Evolutionary conservation across 2,888 invertebrate species (phyloP).

Genomic region (Sarcophaga subvicina): DNA sequence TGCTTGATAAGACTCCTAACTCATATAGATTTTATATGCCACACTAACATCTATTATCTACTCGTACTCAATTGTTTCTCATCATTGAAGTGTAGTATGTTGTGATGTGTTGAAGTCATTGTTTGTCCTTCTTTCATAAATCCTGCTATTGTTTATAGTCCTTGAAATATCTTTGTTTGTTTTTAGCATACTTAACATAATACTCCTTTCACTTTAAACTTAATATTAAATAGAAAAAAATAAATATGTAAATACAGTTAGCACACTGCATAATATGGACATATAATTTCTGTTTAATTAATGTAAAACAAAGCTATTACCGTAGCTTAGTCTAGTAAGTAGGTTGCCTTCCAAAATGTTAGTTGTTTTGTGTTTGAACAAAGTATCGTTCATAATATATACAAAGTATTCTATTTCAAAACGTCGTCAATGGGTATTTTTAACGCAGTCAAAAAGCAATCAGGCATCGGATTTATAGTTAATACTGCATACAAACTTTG

Average conservation of each 20-base stretch:
- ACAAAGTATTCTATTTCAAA: too few relatives aligned
- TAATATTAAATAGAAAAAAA: constrained; percentile 46
- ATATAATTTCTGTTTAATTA: not conserved
- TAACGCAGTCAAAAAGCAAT: too few relatives aligned
- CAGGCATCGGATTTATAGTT: too few relatives aligned
- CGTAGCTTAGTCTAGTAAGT: too few relatives aligned
- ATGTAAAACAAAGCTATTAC: not conserved
- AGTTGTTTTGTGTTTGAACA: too few relatives aligned
- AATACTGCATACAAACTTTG: too few relatives aligned
- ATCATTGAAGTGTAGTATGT: not conserved
- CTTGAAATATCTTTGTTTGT: constrained; percentile 58
- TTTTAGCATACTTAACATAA: constrained; percentile 58
- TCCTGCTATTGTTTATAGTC: constrained; percentile 60
- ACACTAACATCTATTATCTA: too few relatives aligned
- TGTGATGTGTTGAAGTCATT: constrained; percentile 19
- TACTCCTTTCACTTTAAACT: constrained; percentile 62
- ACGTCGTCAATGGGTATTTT: too few relatives aligned
- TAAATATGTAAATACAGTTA: constrained; percentile 6
- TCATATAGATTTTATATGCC: not conserved
- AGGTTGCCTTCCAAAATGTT: too few relatives aligned
- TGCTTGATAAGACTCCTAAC: constrained; percentile 44
- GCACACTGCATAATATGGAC: not conserved
- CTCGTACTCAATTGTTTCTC: not conserved
- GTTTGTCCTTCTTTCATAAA: constrained; percentile 56
- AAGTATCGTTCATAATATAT: too few relatives aligned